These are phyloP conservation scores for Tachyglossus aculeatus DNA, from an alignment of 2,797 vertebrate species.

Conservation along the genomic window DNA sequence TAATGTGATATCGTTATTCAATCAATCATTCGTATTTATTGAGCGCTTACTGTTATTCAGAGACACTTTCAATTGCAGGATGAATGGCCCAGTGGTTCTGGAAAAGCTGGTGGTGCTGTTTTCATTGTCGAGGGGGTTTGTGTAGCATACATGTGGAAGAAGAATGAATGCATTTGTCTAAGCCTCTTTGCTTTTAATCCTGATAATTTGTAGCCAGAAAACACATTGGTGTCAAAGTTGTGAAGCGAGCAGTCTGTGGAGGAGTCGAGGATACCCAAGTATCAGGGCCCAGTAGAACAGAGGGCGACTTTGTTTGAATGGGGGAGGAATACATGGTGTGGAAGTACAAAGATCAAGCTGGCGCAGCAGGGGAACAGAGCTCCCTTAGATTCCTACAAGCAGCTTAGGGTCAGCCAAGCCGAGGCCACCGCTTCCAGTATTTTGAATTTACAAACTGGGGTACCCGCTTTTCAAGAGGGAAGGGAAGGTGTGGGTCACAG, in stretches of 20 bases:
- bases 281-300: slow-evolving; percentile 68
- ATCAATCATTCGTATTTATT: no score
- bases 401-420: slow-evolving; percentile 2
- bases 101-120: slow-evolving; percentile 63
- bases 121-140: slow-evolving; percentile 62
- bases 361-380: slow-evolving; percentile 66
- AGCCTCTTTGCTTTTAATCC: slow-evolving; percentile 67
- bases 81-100: slow-evolving; percentile 66
- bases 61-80: slow-evolving; percentile 58
- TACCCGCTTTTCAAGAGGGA: slow-evolving; percentile 6
- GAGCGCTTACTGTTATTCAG: slow-evolving; percentile 46
- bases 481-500: slow-evolving; percentile 1
- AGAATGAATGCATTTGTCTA: slow-evolving; percentile 73
- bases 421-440: background rate
- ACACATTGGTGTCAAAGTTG: slow-evolving; percentile 67
- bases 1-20: slow-evolving; percentile 54
- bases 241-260: slow-evolving; percentile 73
- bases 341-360: slow-evolving; percentile 65
- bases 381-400: slow-evolving; percentile 63
- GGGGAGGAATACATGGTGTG: slow-evolving; percentile 70
- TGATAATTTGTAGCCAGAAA: slow-evolving; percentile 72
- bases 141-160: slow-evolving; percentile 68
- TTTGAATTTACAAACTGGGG: slow-evolving; percentile 4
- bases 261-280: slow-evolving; percentile 71
- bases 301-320: slow-evolving; percentile 76